Evolutionary conservation across 2,113 vertebrate genomes (phyloP).

Genomic region (Penelope pileata): DNA sequence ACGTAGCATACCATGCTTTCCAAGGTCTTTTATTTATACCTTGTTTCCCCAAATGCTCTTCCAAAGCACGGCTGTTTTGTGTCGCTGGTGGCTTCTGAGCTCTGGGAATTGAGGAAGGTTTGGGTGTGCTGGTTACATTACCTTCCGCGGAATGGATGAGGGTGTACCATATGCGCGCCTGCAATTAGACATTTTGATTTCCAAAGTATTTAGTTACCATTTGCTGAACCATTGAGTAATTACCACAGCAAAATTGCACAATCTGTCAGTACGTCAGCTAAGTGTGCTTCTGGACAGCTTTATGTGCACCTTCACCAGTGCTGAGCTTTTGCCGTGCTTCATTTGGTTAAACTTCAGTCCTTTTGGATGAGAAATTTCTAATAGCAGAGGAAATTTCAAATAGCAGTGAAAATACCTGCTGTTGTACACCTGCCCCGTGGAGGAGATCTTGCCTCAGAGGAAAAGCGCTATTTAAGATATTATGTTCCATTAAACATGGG

Average conservation of each 20-base stretch:
- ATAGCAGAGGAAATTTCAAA: background rate
- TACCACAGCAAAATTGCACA: slow-evolving; percentile 73
- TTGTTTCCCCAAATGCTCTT: background rate
- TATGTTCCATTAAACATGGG: background rate
- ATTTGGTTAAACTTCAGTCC: background rate
- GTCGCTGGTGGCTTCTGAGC: background rate
- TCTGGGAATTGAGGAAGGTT: slow-evolving; percentile 37
- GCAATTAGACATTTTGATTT: slow-evolving; percentile 77
- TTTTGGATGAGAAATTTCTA: background rate
- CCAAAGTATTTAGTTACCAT: slow-evolving; percentile 76
- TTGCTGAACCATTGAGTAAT: slow-evolving; percentile 79
- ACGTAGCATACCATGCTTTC: rapidly evolving
- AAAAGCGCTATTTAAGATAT: background rate
- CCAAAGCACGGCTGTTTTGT: background rate
- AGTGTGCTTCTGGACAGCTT: slow-evolving; percentile 71
- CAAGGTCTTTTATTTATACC: background rate
- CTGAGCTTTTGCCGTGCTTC: background rate
- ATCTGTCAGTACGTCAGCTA: slow-evolving; percentile 70
- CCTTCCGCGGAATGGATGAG: slow-evolving; percentile 56
- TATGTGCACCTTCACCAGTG: slow-evolving; percentile 52
- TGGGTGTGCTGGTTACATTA: slow-evolving; percentile 67
- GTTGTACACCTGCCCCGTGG: background rate
- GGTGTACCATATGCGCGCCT: slow-evolving; percentile 60
- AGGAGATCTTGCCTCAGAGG: background rate
- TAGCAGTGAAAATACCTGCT: background rate